Evolutionary conservation across 2,113 vertebrate genomes (phyloP), one percentile per base, ranked within the genome.

Genomic region (Pachycephala philippinensis): DNA sequence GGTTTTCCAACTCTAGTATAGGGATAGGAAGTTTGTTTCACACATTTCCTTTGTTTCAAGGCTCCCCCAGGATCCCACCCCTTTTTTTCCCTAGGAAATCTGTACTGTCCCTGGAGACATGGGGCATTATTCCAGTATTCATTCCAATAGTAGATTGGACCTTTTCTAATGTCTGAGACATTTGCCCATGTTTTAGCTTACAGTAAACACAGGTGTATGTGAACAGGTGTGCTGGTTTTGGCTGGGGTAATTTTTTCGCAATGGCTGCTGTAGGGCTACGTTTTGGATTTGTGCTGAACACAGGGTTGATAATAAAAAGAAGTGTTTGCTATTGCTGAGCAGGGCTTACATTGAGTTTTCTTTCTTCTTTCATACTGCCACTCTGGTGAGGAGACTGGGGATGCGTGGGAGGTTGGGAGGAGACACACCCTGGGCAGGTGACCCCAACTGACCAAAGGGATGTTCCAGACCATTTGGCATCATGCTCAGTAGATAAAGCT

Each of bases 41-140:
- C 1, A 10, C 5, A 4, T 47, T 22, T n/a, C n/a, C n/a, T 15
- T 69, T 72, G 15, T 72, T 89, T 90, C 39, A 66, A 72, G 80
- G 2, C 3, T 3, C 6, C 10, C 7, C 7, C 17, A 68, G 63
- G 40, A 70, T 20, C 0, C 0, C 8, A 69, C 7, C 3, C 24
- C 17, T 17, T 64, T 31, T 68, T 69, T 33, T 9, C 28, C 10
- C 52, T 60, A 56, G 63, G 50, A 90, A 69, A 53, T 10, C 26
- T 17, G 7, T 39, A 24, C 54, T 83, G 33, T 47, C 23, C 30
- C 42, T 57, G 37, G 13, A 56, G 15, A 30, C 9, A 11, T 3
- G 9, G 15, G 21, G 9, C 42, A 63, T 37, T 65, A 17, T 49
- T 85, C 66, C 64, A 26, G 2, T 35, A 7, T 26, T 85, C 4